phyloP scores from a whole-genome alignment of 2,797 vertebrate genomes.

The Phrynocephalus guinanensis region DNA sequence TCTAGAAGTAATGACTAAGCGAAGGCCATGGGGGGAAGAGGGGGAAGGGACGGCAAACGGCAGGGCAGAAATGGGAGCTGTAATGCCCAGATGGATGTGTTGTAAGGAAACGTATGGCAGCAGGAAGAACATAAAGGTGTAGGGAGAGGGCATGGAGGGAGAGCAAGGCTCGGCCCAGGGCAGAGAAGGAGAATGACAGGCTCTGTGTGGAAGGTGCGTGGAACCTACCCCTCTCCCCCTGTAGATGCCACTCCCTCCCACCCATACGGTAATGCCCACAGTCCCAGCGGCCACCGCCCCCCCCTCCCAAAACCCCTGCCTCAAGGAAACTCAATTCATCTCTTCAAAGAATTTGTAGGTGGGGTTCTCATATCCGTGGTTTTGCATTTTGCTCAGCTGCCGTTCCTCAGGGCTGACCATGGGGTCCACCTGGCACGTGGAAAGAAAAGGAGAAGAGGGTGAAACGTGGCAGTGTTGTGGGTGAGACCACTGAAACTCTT shows the following conservation, averaged over 20 bases:
- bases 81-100: not conserved
- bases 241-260: constrained; percentile 24
- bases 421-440: constrained; percentile 80
- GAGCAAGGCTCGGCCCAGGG: constrained; percentile 8
- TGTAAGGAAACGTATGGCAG: not conserved
- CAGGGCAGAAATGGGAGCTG: not conserved
- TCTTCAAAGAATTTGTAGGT: constrained; percentile 88
- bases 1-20: not conserved
- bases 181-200: not conserved
- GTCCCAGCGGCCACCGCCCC: constrained; percentile 1
- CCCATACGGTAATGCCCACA: constrained; percentile 17
- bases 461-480: not conserved
- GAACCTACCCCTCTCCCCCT: constrained; percentile 16
- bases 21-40: not conserved
- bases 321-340: constrained; percentile 81
- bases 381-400: constrained; percentile 93
- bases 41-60: not conserved
- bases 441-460: not conserved
- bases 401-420: constrained; percentile 85
- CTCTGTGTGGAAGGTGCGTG: not conserved
- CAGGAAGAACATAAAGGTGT: constrained; percentile 24
- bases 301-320: not conserved
- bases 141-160: not conserved
- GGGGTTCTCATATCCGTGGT: constrained; percentile 86
- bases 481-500: not conserved